Base-by-base conservation (phyloP, 2,797 vertebrate species). In the Lepidocolaptes lacrymiger region DNA sequence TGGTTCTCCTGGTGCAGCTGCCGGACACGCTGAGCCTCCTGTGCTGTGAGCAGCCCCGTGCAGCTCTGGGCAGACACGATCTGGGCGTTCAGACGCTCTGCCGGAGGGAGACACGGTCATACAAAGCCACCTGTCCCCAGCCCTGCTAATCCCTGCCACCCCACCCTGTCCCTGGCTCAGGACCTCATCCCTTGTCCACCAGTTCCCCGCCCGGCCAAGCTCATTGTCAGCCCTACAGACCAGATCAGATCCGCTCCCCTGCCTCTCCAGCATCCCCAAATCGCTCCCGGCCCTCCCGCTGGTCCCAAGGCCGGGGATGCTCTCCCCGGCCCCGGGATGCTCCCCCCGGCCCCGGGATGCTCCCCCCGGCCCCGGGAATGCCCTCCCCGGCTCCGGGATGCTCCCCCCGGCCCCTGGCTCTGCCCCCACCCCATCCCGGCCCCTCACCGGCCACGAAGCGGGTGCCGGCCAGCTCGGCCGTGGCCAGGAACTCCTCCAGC, bases 51-150 rank as follows among this genome's bases (percentile, higher is more conserved):
- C 41, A 99, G 96, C 5, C 98, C 99, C 2, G 98, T 98, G 95
- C 98, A 97, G 48, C 98, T 98, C 97, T 98, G 99, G 18, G 98
- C 98, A 48, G 98, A 98, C 49, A 99, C 98, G 76, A 99, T 99
- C 97, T 96, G 98, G 68, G 99, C 98, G 93, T 99, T 99, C 85
- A 99, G 97, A 76, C 99, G 99, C 96, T 99, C 99, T 99, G 88
- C 58, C 3, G 5, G 14, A 15, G 4, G 2, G 8, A 19, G 0
- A 36, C 4, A 15, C 17, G 18, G 15, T 44, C 55, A 85, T 0
- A 6, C 32, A 66, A 32, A 32, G 51, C 11, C 63, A 30, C 17
- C 26, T 1, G 20, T 27, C 30, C 54, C 49, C 27, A 37, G 22
- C 32, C 44, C 74, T 9, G 22, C 21, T 9, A 37, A 30, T 17